A percentile compares a stretch with the other conserved stretches of the same genome.
Conservation (phyloP, 2,113 vertebrate genomes). For the Elaphurus davidianus region DNA sequence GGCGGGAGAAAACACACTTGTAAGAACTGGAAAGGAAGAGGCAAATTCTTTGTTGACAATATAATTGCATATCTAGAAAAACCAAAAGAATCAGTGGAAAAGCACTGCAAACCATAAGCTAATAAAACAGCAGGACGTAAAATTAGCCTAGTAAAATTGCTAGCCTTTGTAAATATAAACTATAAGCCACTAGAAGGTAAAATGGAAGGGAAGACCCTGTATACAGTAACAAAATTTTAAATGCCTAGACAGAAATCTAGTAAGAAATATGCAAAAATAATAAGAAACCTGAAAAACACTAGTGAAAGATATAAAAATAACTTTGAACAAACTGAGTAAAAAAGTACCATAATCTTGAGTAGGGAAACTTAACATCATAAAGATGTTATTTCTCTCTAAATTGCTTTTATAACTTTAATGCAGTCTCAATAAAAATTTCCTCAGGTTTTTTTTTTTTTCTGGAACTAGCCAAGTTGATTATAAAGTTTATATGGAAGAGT, state of each 20-base stretch:
- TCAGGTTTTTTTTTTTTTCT: not conserved
- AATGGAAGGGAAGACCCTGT: not conserved
- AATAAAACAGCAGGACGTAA: not conserved
- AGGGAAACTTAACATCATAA: not conserved
- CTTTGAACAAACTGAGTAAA: not conserved
- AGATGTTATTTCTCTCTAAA: not conserved
- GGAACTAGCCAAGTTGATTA: not conserved
- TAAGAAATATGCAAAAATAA: not conserved
- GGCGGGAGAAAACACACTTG: not conserved
- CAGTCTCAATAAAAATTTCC: not conserved
- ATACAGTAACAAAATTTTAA: not conserved
- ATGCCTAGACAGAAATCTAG: not conserved
- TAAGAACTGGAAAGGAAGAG: not conserved
- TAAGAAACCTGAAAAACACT: not conserved
- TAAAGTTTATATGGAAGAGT: slow-evolving; percentile 37
- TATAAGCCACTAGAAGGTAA: not conserved
- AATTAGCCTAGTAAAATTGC: not conserved
- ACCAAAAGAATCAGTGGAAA: not conserved
- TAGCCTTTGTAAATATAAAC: not conserved
- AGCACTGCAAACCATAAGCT: not conserved
- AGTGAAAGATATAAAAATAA: slow-evolving; percentile 5
- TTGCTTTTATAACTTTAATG: slow-evolving; percentile 26
- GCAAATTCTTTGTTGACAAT: not conserved
- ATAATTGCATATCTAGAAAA: not conserved
- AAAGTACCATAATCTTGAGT: not conserved